These are phyloP conservation scores for Azemiops feae DNA, from an alignment of 2,113 vertebrate genomes.

Conservation along the genomic window DNA sequence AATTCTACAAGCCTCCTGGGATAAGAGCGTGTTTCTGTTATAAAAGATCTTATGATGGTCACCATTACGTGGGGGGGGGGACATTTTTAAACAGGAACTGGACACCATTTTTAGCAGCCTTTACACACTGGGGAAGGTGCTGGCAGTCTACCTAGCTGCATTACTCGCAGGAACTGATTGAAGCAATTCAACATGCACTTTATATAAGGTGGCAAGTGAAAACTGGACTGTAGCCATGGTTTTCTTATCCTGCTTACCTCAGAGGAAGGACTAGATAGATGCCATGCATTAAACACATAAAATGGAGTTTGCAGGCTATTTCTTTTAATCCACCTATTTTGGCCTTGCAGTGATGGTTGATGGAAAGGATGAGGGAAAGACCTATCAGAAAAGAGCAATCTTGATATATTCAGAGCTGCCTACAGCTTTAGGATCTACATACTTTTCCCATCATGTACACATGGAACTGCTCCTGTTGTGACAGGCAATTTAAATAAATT, in stretches of 20 bases:
- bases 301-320: neutral
- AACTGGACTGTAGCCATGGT: neutral
- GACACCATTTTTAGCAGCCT: neutral
- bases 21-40: neutral
- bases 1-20: neutral
- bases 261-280: neutral
- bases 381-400: neutral
- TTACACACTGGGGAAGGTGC: neutral
- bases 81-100: neutral
- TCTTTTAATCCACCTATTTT: neutral
- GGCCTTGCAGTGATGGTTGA: neutral
- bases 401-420: neutral
- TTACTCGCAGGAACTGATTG: too few relatives aligned
- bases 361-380: neutral
- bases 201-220: neutral
- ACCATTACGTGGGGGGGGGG: neutral
- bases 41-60: neutral
- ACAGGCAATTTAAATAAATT: constrained; percentile 26
- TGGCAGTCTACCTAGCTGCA: neutral
- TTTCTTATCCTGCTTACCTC: neutral
- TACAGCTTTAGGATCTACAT: neutral
- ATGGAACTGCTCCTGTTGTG: neutral
- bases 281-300: neutral
- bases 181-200: neutral
- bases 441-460: neutral